phyloP scores from a whole-genome alignment of 1,140 invertebrate genomes.

The Copidosoma floridanum region DNA sequence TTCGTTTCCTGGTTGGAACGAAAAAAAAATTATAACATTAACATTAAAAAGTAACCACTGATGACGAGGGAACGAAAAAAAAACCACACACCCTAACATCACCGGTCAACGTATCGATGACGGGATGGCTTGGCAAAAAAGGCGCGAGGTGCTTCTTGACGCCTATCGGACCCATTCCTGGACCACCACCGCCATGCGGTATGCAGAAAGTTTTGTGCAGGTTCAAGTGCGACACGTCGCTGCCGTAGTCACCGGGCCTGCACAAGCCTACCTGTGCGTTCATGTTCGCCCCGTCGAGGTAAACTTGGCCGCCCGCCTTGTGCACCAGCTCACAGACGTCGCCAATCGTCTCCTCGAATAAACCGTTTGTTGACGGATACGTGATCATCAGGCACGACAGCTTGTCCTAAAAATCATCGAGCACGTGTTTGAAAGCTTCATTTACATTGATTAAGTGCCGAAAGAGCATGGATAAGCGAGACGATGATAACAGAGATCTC shows the following conservation, averaged over 20 bases:
- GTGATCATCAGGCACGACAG: conserved; percentile 98
- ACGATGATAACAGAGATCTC: too few relatives aligned
- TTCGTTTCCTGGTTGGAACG: conserved; percentile 41
- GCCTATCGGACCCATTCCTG: conserved; percentile 91
- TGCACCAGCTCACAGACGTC: conserved; percentile 93
- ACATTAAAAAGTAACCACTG: too few relatives aligned
- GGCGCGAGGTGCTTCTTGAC: conserved; percentile 94
- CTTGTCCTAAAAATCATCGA: conserved; percentile 74
- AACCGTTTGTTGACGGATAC: conserved; percentile 98
- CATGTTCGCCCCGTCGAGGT: conserved; percentile 99
- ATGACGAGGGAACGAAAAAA: too few relatives aligned
- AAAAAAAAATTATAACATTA: too few relatives aligned
- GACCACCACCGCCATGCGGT: conserved; percentile 94
- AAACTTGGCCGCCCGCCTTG: conserved; percentile 91
- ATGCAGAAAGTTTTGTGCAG: conserved; percentile 98
- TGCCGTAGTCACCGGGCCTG: conserved; percentile 95
- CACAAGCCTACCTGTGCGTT: conserved; percentile 98
- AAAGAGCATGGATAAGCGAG: too few relatives aligned
- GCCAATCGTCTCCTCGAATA: conserved; percentile 94
- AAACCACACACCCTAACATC: conserved; percentile 55
- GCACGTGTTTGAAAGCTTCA: too few relatives aligned
- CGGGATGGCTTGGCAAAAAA: conserved; percentile 91
- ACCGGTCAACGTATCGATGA: conserved; percentile 71
- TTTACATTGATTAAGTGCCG: too few relatives aligned
- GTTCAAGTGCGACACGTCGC: conserved; percentile 97